phyloP scores from a whole-genome alignment of 2,113 vertebrate species.

The Ovis canadensis region DNA sequence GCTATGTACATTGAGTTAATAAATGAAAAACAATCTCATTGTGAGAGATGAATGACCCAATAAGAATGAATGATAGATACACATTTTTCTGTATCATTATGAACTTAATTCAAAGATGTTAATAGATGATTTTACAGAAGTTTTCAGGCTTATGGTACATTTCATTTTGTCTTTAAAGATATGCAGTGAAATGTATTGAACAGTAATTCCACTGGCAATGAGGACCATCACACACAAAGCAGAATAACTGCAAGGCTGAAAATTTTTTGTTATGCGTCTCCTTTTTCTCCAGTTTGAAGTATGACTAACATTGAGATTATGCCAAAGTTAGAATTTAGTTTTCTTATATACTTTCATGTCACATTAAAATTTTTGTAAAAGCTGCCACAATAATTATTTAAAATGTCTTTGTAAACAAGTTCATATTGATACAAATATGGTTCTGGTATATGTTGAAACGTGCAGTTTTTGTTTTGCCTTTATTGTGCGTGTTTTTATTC shows the following conservation, averaged over 20 bases:
- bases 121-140: background rate
- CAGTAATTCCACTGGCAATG: background rate
- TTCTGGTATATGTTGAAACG: background rate
- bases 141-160: background rate
- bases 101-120: background rate
- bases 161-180: conserved; percentile 45
- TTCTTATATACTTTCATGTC: conserved; percentile 44
- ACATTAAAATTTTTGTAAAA: conserved; percentile 22
- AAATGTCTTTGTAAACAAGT: background rate
- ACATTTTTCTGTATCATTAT: background rate
- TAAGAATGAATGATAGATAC: background rate
- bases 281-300: conserved; percentile 46
- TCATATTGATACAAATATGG: background rate
- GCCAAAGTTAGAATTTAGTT: conserved; percentile 25
- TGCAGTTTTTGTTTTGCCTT: background rate
- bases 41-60: background rate
- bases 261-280: conserved; percentile 55
- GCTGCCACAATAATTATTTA: background rate
- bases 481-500: background rate
- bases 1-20: background rate
- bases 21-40: background rate
- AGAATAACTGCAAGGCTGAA: conserved; percentile 60
- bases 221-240: conserved; percentile 24
- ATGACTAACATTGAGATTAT: conserved; percentile 27
- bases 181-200: background rate